Evolutionary conservation across 35 echinoderm and acorn worm genomes (phyloP).

Genomic region (Stichopus chloronotus): DNA sequence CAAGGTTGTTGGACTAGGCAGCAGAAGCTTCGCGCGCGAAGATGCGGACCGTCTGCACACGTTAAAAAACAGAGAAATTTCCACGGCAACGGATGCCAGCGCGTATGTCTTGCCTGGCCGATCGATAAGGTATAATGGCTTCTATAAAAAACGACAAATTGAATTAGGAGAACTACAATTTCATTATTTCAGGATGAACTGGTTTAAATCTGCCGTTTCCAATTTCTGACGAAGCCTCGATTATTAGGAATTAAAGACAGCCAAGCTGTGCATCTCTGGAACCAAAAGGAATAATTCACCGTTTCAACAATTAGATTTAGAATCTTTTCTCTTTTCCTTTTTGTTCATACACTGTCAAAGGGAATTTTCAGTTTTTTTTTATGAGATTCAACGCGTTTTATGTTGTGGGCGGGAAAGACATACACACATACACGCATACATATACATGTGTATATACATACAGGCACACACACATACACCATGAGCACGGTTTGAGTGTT

Average conservation of each 20-base stretch:
- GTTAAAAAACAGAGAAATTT: not conserved
- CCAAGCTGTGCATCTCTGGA: constrained; percentile 17
- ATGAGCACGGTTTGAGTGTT: constrained; percentile 22
- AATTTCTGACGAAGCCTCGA: constrained; percentile 60
- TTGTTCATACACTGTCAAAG: constrained; percentile 36
- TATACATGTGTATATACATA: too few species aligned
- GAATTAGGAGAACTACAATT: constrained; percentile 62
- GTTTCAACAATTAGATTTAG: constrained; percentile 47
- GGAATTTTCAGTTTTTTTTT: constrained; percentile 30
- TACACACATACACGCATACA: constrained; percentile 16
- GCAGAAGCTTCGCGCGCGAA: constrained; percentile 17
- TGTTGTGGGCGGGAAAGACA: constrained; percentile 28
- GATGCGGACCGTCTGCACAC: not conserved
- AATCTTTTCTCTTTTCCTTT: constrained; percentile 1
- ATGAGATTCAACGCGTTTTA: constrained; percentile 21
- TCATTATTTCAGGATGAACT: constrained; percentile 66
- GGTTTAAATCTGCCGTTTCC: constrained; percentile 66
- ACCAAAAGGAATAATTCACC: constrained; percentile 51
- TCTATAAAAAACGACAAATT: constrained; percentile 59
- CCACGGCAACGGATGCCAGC: not conserved
- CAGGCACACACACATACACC: not conserved
- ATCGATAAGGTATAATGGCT: constrained; percentile 59
- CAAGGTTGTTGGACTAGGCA: constrained; percentile 18
- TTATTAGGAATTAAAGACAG: constrained; percentile 52
- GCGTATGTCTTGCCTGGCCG: not conserved